These are phyloP conservation scores for Campylomormyrus numenius DNA, from an alignment of 2,113 vertebrate species.

Conservation along the genomic window DNA sequence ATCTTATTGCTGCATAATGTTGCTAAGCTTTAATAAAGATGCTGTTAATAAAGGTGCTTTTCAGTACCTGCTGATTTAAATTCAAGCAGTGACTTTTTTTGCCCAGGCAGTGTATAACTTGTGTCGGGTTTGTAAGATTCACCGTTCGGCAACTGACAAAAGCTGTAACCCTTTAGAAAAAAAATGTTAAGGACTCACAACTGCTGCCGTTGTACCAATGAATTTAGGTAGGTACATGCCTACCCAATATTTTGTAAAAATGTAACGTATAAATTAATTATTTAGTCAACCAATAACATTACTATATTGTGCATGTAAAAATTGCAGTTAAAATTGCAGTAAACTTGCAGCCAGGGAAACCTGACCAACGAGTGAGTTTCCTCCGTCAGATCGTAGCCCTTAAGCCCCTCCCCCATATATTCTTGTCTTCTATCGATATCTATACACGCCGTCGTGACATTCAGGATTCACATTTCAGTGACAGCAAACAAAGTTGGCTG, in stretches of 20 bases:
- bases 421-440: background rate
- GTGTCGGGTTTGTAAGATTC: background rate
- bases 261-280: background rate
- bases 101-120: background rate
- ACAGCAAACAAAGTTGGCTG: too few species aligned
- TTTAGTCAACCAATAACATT: background rate
- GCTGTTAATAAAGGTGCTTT: too few species aligned
- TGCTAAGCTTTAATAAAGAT: too few species aligned
- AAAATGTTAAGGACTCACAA: background rate
- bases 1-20: background rate
- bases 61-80: too few species aligned
- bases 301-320: too few species aligned
- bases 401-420: background rate
- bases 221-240: background rate
- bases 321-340: background rate
- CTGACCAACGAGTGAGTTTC: background rate
- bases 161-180: background rate
- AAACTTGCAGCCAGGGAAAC: background rate
- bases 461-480: too few species aligned
- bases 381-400: background rate
- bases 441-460: background rate
- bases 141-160: background rate
- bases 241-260: background rate
- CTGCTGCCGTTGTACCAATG: background rate
- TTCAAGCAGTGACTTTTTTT: too few species aligned